These are phyloP conservation scores for Holcopasites calliopsidis DNA, from an alignment of 1,140 invertebrate species.

Conservation along the genomic window DNA sequence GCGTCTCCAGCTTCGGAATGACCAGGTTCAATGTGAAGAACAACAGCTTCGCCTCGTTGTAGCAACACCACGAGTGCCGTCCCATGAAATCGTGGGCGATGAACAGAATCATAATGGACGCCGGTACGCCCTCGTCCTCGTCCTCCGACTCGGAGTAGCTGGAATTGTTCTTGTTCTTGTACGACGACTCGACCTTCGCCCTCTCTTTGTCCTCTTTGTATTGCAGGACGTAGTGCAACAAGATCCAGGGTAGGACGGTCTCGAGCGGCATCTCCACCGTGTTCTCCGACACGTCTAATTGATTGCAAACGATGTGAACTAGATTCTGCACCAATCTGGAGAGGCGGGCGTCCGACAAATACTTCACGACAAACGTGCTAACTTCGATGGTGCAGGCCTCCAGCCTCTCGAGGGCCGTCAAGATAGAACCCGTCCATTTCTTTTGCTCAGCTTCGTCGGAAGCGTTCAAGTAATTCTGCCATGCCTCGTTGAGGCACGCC, in stretches of 20 bases:
- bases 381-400: conserved; percentile 84
- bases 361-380: conserved; percentile 80
- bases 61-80: conserved; percentile 87
- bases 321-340: conserved; percentile 87
- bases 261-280: conserved; percentile 85
- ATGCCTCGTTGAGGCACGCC: conserved; percentile 84
- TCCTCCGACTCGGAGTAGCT: conserved; percentile 76
- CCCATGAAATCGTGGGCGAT: conserved; percentile 93
- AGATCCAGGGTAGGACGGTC: conserved; percentile 89
- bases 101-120: conserved; percentile 89
- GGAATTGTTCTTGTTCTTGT: conserved; percentile 65
- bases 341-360: conserved; percentile 80
- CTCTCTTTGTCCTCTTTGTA: conserved; percentile 80
- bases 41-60: conserved; percentile 87
- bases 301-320: conserved; percentile 86
- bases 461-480: conserved; percentile 81
- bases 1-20: conserved; percentile 83
- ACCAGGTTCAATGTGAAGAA: conserved; percentile 88
- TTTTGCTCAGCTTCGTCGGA: conserved; percentile 80
- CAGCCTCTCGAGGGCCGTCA: conserved; percentile 85
- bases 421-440: conserved; percentile 84
- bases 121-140: conserved; percentile 83
- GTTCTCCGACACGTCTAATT: conserved; percentile 84
- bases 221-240: conserved; percentile 89
- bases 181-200: conserved; percentile 68